Percentiles rank a stretch among this genome's conserved stretches.
Evolutionary conservation across 2,113 vertebrate species (phyloP).

Genomic region (Fulmarus glacialis): DNA sequence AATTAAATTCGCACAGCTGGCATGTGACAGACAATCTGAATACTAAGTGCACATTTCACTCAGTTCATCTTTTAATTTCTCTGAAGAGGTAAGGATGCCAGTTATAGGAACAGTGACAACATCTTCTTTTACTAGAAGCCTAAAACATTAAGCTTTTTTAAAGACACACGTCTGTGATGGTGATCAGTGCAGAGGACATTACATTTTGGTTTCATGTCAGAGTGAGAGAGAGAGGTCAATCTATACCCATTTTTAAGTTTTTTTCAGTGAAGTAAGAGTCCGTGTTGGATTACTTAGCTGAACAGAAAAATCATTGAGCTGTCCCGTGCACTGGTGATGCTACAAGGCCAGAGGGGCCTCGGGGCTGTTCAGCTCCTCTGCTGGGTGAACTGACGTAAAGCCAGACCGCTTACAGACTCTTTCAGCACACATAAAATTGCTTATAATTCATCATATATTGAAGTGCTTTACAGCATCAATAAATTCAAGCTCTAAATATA

Average conservation of each 20-base stretch:
- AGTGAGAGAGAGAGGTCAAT: not conserved
- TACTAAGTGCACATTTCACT: not conserved
- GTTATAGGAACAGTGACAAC: not conserved
- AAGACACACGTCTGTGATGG: not conserved
- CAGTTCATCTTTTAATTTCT: not conserved
- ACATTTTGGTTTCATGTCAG: not conserved
- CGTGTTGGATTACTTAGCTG: not conserved
- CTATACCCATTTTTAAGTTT: not conserved
- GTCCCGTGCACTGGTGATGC: not conserved
- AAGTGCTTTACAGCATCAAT: not conserved
- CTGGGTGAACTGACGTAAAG: not conserved
- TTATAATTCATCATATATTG: not conserved
- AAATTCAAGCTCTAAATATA: not conserved
- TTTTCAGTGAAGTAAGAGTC: not conserved
- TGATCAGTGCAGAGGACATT: not conserved
- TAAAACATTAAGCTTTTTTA: not conserved
- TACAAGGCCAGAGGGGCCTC: not conserved
- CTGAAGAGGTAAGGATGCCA: not conserved
- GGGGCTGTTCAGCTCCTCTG: not conserved
- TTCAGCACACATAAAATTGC: not conserved
- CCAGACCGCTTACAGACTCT: not conserved
- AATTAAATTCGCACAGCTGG: not conserved
- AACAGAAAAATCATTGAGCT: not conserved
- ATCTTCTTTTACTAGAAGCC: not conserved
- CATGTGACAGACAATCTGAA: not conserved